A percentile compares a stretch with the other conserved stretches of the same genome.
These are phyloP conservation scores for Trachops cirrhosus DNA, from an alignment of 2,797 vertebrate species.

Conservation along the genomic window DNA sequence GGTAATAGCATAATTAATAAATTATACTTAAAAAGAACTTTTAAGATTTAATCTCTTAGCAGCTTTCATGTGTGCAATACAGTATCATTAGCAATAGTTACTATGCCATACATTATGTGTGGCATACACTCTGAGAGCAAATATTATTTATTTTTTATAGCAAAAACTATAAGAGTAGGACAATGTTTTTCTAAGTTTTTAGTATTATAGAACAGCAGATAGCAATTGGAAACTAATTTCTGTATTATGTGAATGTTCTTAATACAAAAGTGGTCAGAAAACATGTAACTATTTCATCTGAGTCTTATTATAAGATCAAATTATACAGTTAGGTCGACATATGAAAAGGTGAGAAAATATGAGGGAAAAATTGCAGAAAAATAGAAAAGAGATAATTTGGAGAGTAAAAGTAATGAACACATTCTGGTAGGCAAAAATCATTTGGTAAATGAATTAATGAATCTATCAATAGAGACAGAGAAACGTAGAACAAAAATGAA, in stretches of 20 bases:
- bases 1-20: no score
- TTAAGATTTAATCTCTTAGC: background rate
- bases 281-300: background rate
- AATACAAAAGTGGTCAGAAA: background rate
- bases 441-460: background rate
- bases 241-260: background rate
- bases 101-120: background rate
- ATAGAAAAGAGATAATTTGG: background rate
- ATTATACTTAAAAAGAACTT: background rate
- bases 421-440: background rate
- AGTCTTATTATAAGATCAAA: background rate
- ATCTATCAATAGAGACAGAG: background rate
- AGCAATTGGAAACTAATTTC: background rate
- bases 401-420: background rate
- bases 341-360: background rate
- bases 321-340: background rate
- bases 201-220: background rate
- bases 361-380: background rate
- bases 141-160: background rate
- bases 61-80: background rate
- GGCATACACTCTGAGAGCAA: background rate
- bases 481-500: background rate
- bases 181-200: background rate
- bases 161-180: background rate
- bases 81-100: background rate